Conservation (phyloP, 2,113 vertebrate species). For the Malurus melanocephalus region DNA sequence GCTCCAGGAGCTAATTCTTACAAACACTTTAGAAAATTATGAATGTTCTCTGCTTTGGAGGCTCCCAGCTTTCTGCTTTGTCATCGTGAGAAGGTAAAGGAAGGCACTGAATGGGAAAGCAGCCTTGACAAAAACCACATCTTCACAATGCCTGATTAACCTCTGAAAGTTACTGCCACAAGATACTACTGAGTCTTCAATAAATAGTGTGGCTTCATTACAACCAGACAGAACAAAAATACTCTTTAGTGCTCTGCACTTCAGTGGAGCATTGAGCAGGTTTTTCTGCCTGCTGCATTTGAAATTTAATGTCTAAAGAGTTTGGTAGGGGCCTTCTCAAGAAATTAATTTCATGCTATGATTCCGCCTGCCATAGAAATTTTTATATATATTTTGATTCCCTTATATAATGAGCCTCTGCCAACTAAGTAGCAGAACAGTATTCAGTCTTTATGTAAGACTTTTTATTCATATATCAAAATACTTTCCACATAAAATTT, state of each 20-base stretch:
- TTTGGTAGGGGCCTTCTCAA: not conserved
- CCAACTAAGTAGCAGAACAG: slow-evolving; percentile 31
- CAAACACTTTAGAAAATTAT: not conserved
- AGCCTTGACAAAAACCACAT: not conserved
- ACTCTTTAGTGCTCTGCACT: not conserved
- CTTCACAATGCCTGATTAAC: not conserved
- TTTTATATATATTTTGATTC: not conserved
- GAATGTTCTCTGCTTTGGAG: not conserved
- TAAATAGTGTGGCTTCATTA: not conserved
- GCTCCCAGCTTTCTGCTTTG: not conserved
- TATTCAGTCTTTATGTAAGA: not conserved
- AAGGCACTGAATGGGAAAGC: not conserved
- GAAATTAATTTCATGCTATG: not conserved
- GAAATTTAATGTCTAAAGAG: not conserved
- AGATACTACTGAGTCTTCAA: not conserved
- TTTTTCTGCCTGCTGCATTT: not conserved
- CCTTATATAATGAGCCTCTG: not conserved
- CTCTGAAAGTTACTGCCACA: not conserved
- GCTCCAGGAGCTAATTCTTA: not conserved
- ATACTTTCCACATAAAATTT: slow-evolving; percentile 19
- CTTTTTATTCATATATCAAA: not conserved
- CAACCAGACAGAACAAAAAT: not conserved
- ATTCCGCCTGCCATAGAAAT: not conserved
- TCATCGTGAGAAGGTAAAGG: not conserved
- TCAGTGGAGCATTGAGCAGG: not conserved